Evolutionary conservation across 2,888 invertebrate species (phyloP), one percentile per base, ranked within the genome.

Genomic region (Drosophila setosimentum): DNA sequence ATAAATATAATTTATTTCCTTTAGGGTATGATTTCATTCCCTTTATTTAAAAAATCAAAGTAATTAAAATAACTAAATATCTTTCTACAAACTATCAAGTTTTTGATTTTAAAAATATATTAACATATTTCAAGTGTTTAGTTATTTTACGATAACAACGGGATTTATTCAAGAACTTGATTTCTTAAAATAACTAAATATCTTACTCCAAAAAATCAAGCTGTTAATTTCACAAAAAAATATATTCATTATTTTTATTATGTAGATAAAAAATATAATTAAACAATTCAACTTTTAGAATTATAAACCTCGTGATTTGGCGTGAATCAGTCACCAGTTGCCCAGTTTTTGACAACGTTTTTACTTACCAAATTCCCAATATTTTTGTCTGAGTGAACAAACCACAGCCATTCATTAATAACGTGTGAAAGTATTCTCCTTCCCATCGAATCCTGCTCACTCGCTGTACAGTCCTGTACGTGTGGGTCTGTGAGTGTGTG

Each of bases 371-470:
- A 13, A 48, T 48, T 16, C 4, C 48, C 24, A 27, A 29, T 18
- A 16, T 24, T 49, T 13, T 13, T 50, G n/a, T 13, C 11, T 37
- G 0, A 55, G 55, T 55, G 55, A 13, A n/a, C 2, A 35, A 54
- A n/a, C 27, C 49, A 50, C 30, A 51, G n/a, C 50, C 62, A 73
- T 80, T 79, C 82, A 86, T 82, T 84, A 78, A 78, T 72, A 72
- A 82, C 76, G 80, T 82, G 76, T 79, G 82, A 82, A 75, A 79
- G 68, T 67, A 58, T 53, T 24, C 16, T 29, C 40, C 40, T 40
- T 27, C 29, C 18, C 29, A 40, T 2, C n/a, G 54, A 54, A 54
- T 40, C 40, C 42, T 37, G 27, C 35, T n/a, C 62, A 50, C 48
- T 61, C 30, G n/a, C n/a, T n/a, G n/a, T n/a, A n/a, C n/a, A n/a